Percentiles rank a stretch among this genome's conserved stretches.
phyloP scores from a whole-genome alignment of 2,797 vertebrate genomes.

The Darevskia mixta region DNA sequence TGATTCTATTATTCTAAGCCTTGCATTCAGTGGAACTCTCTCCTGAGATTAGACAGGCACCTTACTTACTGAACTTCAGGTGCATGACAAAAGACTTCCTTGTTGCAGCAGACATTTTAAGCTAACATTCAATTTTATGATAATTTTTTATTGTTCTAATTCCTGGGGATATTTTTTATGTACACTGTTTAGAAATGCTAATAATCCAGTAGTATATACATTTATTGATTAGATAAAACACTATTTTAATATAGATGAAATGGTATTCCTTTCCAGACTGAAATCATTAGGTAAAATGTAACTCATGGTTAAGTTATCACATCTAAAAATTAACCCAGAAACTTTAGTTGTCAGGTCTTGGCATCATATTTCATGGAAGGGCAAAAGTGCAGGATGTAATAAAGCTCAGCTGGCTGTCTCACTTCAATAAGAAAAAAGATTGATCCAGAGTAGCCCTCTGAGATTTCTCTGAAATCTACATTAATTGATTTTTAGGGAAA shows the following conservation, averaged over 20 bases:
- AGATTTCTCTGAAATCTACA: conserved; percentile 12
- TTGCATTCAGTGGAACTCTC: no score
- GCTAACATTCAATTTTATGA: no score
- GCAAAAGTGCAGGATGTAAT: background rate
- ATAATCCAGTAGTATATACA: no score
- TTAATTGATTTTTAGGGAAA: conserved; percentile 25
- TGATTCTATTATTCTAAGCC: no score
- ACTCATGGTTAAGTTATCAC: background rate
- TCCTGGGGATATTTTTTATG: no score
- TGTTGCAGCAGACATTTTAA: no score
- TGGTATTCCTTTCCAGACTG: background rate
- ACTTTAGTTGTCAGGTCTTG: background rate
- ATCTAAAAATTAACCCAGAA: background rate
- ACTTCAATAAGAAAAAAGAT: conserved; percentile 17
- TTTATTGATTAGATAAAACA: background rate
- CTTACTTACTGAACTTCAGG: no score
- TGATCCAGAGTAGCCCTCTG: background rate
- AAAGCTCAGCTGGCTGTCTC: background rate
- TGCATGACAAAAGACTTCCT: no score
- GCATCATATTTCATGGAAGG: background rate
- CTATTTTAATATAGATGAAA: background rate
- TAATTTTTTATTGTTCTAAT: no score
- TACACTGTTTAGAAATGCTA: no score
- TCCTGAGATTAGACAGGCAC: no score
- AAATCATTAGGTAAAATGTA: background rate